Evolutionary conservation across 2,888 invertebrate genomes (phyloP).

Genomic region (Heterodera filipjevi): DNA sequence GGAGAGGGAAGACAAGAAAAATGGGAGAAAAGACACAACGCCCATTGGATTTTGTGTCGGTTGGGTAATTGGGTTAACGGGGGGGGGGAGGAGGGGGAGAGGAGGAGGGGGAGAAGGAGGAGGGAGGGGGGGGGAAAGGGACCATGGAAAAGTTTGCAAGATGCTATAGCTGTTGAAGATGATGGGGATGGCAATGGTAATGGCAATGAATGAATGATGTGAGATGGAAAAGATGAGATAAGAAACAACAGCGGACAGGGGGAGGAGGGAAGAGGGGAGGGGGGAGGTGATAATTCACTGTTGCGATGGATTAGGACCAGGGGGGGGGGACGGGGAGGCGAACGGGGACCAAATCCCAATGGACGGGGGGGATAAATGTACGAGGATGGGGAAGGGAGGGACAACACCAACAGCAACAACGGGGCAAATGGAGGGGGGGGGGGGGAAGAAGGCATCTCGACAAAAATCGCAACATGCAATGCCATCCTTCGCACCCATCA

Average conservation of each 20-base stretch:
- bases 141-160: constrained; percentile 11
- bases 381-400: background rate
- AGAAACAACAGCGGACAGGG: background rate
- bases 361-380: background rate
- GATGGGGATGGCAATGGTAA: background rate
- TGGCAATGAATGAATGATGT: background rate
- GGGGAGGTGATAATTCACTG: constrained; percentile 15
- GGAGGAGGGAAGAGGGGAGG: background rate
- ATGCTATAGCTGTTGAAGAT: background rate
- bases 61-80: background rate
- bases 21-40: background rate
- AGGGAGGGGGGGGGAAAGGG: background rate
- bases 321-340: background rate
- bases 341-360: background rate
- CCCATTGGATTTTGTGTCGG: background rate
- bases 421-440: too few relatives aligned
- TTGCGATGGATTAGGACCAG: background rate
- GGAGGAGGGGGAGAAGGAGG: background rate
- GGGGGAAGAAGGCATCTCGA: too few relatives aligned
- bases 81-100: too few relatives aligned
- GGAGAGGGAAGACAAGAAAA: background rate
- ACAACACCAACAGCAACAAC: background rate
- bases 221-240: background rate
- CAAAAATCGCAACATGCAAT: too few relatives aligned
- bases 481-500: background rate